Base-by-base conservation (phyloP, 2,888 invertebrate species). In the Scaptomyza tumidula region DNA sequence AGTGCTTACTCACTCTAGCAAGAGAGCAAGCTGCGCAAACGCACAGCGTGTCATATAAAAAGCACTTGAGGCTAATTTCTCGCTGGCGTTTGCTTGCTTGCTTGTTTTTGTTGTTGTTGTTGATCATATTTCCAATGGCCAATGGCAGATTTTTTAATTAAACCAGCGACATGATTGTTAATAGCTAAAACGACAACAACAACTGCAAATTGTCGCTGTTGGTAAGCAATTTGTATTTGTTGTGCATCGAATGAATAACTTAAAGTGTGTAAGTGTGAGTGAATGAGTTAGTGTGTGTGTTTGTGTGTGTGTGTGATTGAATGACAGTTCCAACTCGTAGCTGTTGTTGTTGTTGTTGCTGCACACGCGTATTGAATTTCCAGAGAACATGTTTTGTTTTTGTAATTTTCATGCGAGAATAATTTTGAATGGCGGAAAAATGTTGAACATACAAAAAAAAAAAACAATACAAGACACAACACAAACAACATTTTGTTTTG, bases 381-480 rank as follows among this genome's bases (percentile, higher is more conserved):
- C 74, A 71, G 48, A 79, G 85, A 86, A 86, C 87, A 86, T 84
- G 89, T 80, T 86, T 86, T 50, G 2, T 16, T 16, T 43, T 66
- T 72, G 62, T 66, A 63, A 75, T 86, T 86, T 84, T 88, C 85
- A 86, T 86, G 89, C 81, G 74, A 86, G 87, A 86, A 86, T 88
- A 71, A 84, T 74, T 84, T 77, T 66, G 66, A 73, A 70, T 79
- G 76, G 77, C 81, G 78, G 86, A 78, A 86, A 85, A 87, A 68
- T 69, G 67, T 33, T 71, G 58, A 68, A 14, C 53, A 46, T 48
- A 57, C 49, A 58, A 66, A 46, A 48, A 57, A 43, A 70, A 80
- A 44, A 41, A n/a, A n/a, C n/a, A n/a, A n/a, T n/a, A n/a, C n/a
- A n/a, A n/a, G n/a, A n/a, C n/a, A 61, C 60, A 75, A 62, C 58